These are phyloP conservation scores for Hybognathus amarus DNA, from an alignment of 2,797 vertebrate species.

Conservation along the genomic window DNA sequence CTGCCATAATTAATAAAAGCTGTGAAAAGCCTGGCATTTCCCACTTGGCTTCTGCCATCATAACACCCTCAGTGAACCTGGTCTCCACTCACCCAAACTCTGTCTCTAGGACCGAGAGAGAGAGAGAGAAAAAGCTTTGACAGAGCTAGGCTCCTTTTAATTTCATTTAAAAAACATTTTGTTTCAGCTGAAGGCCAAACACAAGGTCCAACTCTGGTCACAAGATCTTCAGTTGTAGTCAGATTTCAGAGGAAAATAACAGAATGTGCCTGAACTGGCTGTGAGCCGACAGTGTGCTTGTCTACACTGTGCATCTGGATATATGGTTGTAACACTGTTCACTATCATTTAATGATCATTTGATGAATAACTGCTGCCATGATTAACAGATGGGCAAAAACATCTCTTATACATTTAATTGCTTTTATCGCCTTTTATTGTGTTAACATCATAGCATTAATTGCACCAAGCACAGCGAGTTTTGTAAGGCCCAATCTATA, in stretches of 20 bases:
- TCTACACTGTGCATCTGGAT: constrained; percentile 1
- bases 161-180: constrained; percentile 23
- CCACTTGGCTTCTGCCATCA: constrained; percentile 18
- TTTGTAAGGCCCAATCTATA: background rate
- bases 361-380: background rate
- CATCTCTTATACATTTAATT: background rate
- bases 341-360: constrained; percentile 2
- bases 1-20: constrained; percentile 41
- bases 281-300: background rate
- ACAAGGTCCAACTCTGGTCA: constrained; percentile 28
- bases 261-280: background rate
- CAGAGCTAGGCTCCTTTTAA: background rate
- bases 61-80: constrained; percentile 15
- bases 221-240: constrained; percentile 19
- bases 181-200: constrained; percentile 27
- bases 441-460: background rate
- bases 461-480: background rate
- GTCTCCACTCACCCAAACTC: background rate
- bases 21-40: constrained; percentile 33
- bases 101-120: background rate
- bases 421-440: background rate
- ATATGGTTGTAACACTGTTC: constrained; percentile 9
- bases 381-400: background rate
- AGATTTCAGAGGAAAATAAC: constrained; percentile 32
- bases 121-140: background rate